phyloP scores from a whole-genome alignment of 1,140 invertebrate genomes.

The Lutraria rhynchaena region DNA sequence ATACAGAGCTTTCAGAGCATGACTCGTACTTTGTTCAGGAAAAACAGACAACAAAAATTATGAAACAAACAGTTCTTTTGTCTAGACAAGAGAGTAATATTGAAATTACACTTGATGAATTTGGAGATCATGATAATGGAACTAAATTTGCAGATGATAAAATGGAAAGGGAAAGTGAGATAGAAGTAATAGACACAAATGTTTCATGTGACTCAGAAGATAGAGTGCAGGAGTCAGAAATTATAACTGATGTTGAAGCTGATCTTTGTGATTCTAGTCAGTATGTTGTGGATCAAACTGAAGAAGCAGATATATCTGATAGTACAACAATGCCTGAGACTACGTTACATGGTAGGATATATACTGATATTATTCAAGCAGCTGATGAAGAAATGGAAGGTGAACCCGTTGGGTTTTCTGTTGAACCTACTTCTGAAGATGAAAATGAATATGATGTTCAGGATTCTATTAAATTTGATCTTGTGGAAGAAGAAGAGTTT shows the following conservation, averaged over 20 bases:
- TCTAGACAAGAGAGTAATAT: slow-evolving; percentile 56
- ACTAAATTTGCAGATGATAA: slow-evolving; percentile 1
- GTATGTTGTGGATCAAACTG: background rate
- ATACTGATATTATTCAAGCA: slow-evolving; percentile 40
- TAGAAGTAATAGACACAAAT: background rate
- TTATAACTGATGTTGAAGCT: background rate
- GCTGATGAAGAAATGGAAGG: slow-evolving; percentile 57
- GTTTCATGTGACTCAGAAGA: background rate
- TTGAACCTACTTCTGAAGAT: slow-evolving; percentile 54
- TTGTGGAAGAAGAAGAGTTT: slow-evolving; percentile 42
- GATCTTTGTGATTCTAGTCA: background rate
- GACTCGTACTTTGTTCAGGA: slow-evolving; percentile 38
- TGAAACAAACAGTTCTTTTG: slow-evolving; percentile 47
- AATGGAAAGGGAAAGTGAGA: background rate
- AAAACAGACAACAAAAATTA: slow-evolving; percentile 14
- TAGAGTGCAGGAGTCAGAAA: background rate
- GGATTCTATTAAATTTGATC: slow-evolving; percentile 30
- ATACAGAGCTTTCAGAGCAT: background rate
- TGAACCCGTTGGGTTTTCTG: slow-evolving; percentile 54
- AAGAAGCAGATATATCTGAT: slow-evolving; percentile 20
- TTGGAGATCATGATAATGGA: slow-evolving; percentile 23
- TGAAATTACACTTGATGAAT: slow-evolving; percentile 56
- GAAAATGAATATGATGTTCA: slow-evolving; percentile 43
- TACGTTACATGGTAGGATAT: slow-evolving; percentile 23
- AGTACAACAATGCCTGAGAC: slow-evolving; percentile 8